phyloP scores from a whole-genome alignment of 64 coral and sea anemone species.

The Dendronephthya gigantea region DNA sequence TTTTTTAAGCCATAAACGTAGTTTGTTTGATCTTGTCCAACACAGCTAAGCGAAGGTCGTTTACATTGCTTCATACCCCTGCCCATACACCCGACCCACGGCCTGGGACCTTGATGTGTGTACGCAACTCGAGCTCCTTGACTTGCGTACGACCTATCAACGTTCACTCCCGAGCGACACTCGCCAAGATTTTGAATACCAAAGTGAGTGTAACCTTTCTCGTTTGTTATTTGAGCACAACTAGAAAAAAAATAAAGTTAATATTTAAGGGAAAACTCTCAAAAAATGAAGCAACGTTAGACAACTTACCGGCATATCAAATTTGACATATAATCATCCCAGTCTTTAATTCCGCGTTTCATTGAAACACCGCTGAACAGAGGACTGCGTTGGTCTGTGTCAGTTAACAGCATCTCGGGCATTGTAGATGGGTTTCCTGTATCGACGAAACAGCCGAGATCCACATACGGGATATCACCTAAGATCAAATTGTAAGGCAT shows the following conservation, averaged over 20 bases:
- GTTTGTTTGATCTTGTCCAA: constrained; percentile 87
- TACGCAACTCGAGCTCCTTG: constrained; percentile 76
- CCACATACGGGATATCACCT: constrained; percentile 60
- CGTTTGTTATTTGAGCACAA: constrained; percentile 53
- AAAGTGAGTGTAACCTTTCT: constrained; percentile 78
- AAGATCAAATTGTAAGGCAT: not conserved
- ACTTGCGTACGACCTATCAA: constrained; percentile 54
- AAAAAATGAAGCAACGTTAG: not conserved
- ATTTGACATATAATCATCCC: constrained; percentile 57
- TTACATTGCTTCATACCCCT: constrained; percentile 43
- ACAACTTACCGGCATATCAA: constrained; percentile 63
- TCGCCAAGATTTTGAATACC: constrained; percentile 82
- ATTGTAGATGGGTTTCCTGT: constrained; percentile 44
- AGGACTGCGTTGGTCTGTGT: constrained; percentile 34
- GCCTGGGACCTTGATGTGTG: constrained; percentile 52
- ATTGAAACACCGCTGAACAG: constrained; percentile 54
- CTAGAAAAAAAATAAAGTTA: constrained; percentile 1
- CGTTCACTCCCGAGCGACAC: constrained; percentile 68
- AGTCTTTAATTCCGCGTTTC: constrained; percentile 32
- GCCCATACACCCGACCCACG: constrained; percentile 81
- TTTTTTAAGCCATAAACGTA: constrained; percentile 88
- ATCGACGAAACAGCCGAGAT: constrained; percentile 77
- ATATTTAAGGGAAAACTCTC: too few species aligned
- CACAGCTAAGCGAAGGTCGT: constrained; percentile 44
- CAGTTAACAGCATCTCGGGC: constrained; percentile 63